Evolutionary conservation across 2,797 vertebrate species (phyloP), one percentile per base, ranked within the genome.

Genomic region (Leptatherina wallacei): DNA sequence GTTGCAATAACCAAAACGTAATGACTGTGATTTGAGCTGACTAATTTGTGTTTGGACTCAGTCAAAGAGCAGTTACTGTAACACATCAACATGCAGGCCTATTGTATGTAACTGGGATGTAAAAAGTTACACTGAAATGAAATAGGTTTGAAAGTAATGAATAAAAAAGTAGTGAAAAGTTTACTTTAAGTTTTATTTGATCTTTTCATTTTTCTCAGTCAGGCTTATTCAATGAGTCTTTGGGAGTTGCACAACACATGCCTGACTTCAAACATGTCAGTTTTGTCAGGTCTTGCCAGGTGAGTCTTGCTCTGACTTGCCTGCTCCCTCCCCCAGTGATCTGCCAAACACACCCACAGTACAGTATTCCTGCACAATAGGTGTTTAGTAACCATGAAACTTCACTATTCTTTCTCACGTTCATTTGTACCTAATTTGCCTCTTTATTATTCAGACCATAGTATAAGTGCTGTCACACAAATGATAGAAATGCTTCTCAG

Each of bases 291-390:
- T 58, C 58, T 27, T 33, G 61, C 35, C 38, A 32, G 49, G 3
- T 0, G 38, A 61, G 36, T 73, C 76, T 64, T 82, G 89, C 83
- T 77, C 56, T 0, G 38, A 75, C 85, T 74, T 59, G 84, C 51
- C 29, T 35, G 55, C 33, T 38, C n/a, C 30, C 2, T 22, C 40
- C 32, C 65, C 70, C 33, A 1, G 30, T 33, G 1, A 12, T 33
- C 32, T 65, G 27, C 4, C 11, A 65, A 72, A 77, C 73, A 74
- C 79, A 71, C 38, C 55, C 18, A 58, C 42, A 42, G 4, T n/a
- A 1, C 9, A 33, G 14, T 30, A 29, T 40, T 62, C n/a, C 3
- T 30, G 2, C 18, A 1, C 8, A 55, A 40, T 1, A 14, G n/a
- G 27, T 51, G 29, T 11, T 0, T 30, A 29, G 32, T 11, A 9